Evolutionary conservation across 2,797 vertebrate genomes (phyloP).

Genomic region (Silurus lanzhouensis): DNA sequence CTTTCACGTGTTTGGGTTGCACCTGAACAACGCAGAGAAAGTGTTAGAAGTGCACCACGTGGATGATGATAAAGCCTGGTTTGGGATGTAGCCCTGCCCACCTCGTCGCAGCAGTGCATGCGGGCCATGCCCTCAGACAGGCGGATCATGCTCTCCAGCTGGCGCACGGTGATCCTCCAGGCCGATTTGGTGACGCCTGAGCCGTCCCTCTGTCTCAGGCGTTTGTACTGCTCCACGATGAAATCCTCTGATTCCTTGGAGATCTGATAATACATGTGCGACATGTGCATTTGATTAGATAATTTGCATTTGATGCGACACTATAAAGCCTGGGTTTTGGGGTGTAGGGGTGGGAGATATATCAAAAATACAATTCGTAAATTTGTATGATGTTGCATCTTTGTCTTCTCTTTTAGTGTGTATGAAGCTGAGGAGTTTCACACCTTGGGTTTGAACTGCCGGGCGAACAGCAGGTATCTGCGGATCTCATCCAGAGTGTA

Average conservation of each 20-base stretch:
- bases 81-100: slow-evolving; percentile 27
- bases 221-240: slow-evolving; percentile 97
- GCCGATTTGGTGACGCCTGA: slow-evolving; percentile 88
- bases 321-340: neutral
- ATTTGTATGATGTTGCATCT: too few relatives aligned
- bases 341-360: neutral
- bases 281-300: too few relatives aligned
- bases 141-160: slow-evolving; percentile 98
- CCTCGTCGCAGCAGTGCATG: slow-evolving; percentile 99
- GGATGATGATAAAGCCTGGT: neutral
- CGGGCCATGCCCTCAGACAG: slow-evolving; percentile 95
- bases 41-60: neutral
- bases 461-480: slow-evolving; percentile 93
- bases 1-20: slow-evolving; percentile 97
- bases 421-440: neutral
- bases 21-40: slow-evolving; percentile 74
- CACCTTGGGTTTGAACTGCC: slow-evolving; percentile 98
- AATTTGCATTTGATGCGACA: neutral
- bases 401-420: neutral
- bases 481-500: slow-evolving; percentile 95
- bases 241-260: slow-evolving; percentile 96
- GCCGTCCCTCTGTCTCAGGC: slow-evolving; percentile 89
- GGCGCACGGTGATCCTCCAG: slow-evolving; percentile 96
- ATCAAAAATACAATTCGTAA: neutral
- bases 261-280: slow-evolving; percentile 74